Conservation (phyloP, 2,888 invertebrate genomes). For the Eugnorisma glareosa region DNA sequence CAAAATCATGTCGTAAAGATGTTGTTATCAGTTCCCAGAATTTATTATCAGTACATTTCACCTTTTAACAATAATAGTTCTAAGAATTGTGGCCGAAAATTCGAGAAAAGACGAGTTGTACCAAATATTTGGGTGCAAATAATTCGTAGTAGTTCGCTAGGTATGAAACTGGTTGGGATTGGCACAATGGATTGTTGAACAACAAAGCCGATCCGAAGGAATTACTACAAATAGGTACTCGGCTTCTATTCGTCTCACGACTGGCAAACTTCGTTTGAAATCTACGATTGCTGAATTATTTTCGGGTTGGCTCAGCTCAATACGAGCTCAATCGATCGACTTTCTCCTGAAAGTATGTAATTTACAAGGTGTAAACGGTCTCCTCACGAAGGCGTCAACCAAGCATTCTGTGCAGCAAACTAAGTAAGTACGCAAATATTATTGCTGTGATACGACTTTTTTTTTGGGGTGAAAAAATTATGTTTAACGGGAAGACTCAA, state of each 20-base stretch:
- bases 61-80: neutral
- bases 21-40: neutral
- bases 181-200: neutral
- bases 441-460: too few relatives aligned
- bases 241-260: neutral
- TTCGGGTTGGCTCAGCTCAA: neutral
- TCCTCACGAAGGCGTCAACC: too few relatives aligned
- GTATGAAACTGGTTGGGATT: neutral
- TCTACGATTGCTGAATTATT: neutral
- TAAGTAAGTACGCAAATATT: too few relatives aligned
- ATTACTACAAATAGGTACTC: neutral
- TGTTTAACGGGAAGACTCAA: too few relatives aligned
- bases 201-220: neutral
- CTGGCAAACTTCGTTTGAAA: neutral
- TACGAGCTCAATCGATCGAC: neutral
- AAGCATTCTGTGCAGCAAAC: too few relatives aligned
- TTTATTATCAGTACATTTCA: neutral
- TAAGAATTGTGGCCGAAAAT: neutral
- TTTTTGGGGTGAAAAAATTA: too few relatives aligned
- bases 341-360: neutral
- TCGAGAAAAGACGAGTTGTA: neutral
- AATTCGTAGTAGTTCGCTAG: conserved; percentile 13
- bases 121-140: conserved; percentile 18
- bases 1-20: neutral
- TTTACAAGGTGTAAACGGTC: too few relatives aligned